Evolutionary conservation across 2,888 invertebrate species (phyloP).

Genomic region (Micoletzkya japonica): DNA sequence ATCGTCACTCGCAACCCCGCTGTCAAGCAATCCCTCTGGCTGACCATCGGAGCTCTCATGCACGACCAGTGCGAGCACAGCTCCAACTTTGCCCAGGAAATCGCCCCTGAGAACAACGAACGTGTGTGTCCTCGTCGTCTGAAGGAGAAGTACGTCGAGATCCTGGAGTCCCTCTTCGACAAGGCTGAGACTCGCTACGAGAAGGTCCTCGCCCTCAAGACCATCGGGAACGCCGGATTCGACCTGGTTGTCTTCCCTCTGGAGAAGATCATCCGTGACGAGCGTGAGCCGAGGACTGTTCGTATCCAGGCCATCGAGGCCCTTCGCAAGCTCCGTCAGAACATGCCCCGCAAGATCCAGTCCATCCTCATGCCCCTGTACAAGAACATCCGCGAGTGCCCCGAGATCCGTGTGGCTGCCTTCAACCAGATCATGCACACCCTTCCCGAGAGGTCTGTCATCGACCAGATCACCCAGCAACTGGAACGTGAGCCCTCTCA

Average conservation of each 20-base stretch:
- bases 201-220: constrained; percentile 56
- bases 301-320: constrained; percentile 57
- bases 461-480: constrained; percentile 49
- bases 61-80: constrained; percentile 41
- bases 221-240: constrained; percentile 60
- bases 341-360: constrained; percentile 51
- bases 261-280: constrained; percentile 57
- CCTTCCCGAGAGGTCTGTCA: constrained; percentile 44
- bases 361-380: constrained; percentile 56
- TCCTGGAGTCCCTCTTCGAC: constrained; percentile 38
- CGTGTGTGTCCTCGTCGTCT: constrained; percentile 40
- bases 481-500: constrained; percentile 45
- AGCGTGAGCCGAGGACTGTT: constrained; percentile 40
- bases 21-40: constrained; percentile 49
- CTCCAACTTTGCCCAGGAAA: constrained; percentile 26
- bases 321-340: constrained; percentile 42
- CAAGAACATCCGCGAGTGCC: constrained; percentile 46
- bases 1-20: constrained; percentile 30
- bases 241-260: constrained; percentile 49
- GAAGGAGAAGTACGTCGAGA: constrained; percentile 45
- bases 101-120: constrained; percentile 18
- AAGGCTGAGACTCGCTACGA: constrained; percentile 43
- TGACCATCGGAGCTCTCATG: constrained; percentile 49
- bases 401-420: constrained; percentile 53
- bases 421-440: constrained; percentile 49